Base-by-base conservation (phyloP, 2,888 invertebrate species). In the Watsonalla cultraria region DNA sequence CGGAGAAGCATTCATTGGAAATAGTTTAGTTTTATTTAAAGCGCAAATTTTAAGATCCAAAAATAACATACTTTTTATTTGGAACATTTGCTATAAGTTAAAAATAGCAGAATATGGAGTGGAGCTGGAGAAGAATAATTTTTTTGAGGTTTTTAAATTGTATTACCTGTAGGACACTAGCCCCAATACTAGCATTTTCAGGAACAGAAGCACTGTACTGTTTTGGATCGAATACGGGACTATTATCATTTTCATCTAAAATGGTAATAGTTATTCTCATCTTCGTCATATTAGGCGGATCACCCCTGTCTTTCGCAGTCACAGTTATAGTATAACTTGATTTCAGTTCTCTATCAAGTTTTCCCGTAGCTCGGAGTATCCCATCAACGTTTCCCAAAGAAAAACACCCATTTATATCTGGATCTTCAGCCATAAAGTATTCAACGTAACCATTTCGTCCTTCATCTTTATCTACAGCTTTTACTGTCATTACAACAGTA, bases 181-280 rank as follows among this genome's bases (percentile, higher is more conserved):
- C 96, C 6, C 98, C 98, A 65, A 98, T 96, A 64, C 96, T 96
- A n/a, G 97, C 96, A 82, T 98, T 97, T 89, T 98, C 98, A 0
- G 96, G 96, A 37, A 98, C 95, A 4, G 95, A 95, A 0, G 97
- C 96, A 59, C 96, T 96, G 78, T 97, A 98, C 77, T 97, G 96
- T 72, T 95, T 95, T 0, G 96, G 96, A 78, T 97, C 96, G 79
- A 97, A 97, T 5, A 96, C 93, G 0, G 97, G 97, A 59, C 95
- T 95, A 76, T 97, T 97, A 78, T 97, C 97, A 82, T 97, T 97
- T 82, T 96, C 96, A 79, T 97, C 97, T 51, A 96, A 87, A 58
- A 98, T 93, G 65, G 92, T 92, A 34, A 98, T 94, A 55, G 91
- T 86, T 35, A 98, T 92, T 66, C 93, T 92, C 5, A 94, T 93